These are phyloP conservation scores for Drosophila mayaguana DNA, from an alignment of 2,888 invertebrate genomes.

Conservation along the genomic window DNA sequence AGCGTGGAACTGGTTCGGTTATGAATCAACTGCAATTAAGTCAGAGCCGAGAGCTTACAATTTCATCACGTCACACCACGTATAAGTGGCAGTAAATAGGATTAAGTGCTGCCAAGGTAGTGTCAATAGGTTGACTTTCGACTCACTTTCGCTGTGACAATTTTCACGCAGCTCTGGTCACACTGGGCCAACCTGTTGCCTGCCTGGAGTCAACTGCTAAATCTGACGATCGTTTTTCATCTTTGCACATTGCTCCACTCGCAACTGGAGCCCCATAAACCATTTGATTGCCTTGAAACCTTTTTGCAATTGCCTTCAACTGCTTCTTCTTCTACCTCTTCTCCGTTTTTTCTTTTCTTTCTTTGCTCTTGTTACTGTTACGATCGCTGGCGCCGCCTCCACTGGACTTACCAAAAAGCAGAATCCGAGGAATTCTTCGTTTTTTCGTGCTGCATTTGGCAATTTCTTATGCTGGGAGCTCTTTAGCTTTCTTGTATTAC, in stretches of 20 bases:
- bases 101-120: slow-evolving; percentile 23
- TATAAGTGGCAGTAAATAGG: slow-evolving; percentile 5
- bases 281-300: slow-evolving; percentile 12
- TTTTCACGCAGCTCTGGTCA: slow-evolving; percentile 15
- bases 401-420: slow-evolving; percentile 10
- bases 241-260: not conserved
- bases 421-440: not conserved
- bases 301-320: slow-evolving; percentile 26
- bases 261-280: not conserved
- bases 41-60: slow-evolving; percentile 13
- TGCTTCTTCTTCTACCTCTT: not conserved
- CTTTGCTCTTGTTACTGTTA: slow-evolving; percentile 52
- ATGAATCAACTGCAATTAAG: slow-evolving; percentile 26
- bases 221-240: slow-evolving; percentile 9
- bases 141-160: slow-evolving; percentile 27
- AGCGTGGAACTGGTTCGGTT: slow-evolving; percentile 18
- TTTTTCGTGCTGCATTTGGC: slow-evolving; percentile 6
- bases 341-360: not conserved
- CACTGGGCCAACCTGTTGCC: slow-evolving; percentile 6
- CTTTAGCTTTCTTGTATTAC: not conserved
- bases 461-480: slow-evolving; percentile 2
- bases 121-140: slow-evolving; percentile 24
- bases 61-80: slow-evolving; percentile 12
- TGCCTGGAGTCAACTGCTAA: not conserved
- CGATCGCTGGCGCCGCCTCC: slow-evolving; percentile 56